Evolutionary conservation across 2,113 vertebrate species (phyloP).

Genomic region (Neotoma lepida): DNA sequence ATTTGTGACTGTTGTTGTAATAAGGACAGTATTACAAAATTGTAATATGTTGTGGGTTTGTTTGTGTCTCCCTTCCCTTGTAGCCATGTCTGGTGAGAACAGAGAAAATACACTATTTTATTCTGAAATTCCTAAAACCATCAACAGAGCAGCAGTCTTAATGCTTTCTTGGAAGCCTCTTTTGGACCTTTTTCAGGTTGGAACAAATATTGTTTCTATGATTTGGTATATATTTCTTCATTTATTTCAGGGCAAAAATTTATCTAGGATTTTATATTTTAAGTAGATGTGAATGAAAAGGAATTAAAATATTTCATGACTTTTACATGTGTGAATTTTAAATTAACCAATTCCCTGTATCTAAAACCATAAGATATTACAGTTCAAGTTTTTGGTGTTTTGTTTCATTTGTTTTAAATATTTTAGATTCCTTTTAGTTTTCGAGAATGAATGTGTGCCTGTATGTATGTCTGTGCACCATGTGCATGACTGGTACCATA

Average conservation of each 20-base stretch:
- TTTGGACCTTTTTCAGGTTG: conserved; percentile 89
- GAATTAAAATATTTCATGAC: conserved; percentile 11
- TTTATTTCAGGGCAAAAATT: conserved; percentile 44
- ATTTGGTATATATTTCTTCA: conserved; percentile 2
- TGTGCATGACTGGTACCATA: neutral
- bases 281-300: conserved; percentile 45
- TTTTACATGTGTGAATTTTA: conserved; percentile 17
- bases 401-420: neutral
- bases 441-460: neutral
- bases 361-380: neutral
- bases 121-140: conserved; percentile 89
- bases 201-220: conserved; percentile 40
- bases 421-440: neutral
- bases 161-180: conserved; percentile 91
- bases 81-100: conserved; percentile 91
- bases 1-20: neutral
- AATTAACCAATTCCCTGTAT: conserved; percentile 15
- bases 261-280: conserved; percentile 34
- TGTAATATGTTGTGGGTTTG: neutral
- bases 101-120: conserved; percentile 91
- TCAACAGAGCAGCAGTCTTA: conserved; percentile 87
- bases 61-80: conserved; percentile 11
- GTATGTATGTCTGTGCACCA: neutral
- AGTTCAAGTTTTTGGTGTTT: neutral
- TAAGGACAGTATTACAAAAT: conserved; percentile 33